Conservation (phyloP, 2,888 invertebrate genomes). For the Heliconius aoede region DNA sequence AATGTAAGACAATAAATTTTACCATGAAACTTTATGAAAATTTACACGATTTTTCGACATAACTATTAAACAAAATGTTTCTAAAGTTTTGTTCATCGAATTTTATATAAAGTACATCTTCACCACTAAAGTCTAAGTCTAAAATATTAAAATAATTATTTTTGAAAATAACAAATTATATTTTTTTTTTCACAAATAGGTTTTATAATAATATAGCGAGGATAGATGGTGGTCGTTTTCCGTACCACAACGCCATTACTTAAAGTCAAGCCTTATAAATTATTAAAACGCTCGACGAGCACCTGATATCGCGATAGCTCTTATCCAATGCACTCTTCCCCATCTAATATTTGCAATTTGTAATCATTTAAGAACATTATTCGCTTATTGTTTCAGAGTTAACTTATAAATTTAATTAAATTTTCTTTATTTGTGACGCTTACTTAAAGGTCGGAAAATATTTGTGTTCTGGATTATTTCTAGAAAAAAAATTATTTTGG, state of each 20-base stretch:
- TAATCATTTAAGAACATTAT: conserved; percentile 19
- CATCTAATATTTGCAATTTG: conserved; percentile 31
- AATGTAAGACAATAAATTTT: too few relatives aligned
- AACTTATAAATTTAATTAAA: neutral
- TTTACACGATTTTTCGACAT: too few relatives aligned
- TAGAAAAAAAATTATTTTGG: neutral
- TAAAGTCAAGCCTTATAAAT: conserved; percentile 32
- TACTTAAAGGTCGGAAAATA: neutral
- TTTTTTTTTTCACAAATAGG: neutral
- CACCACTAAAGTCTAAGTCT: too few relatives aligned
- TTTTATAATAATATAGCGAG: neutral
- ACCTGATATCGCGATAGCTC: conserved; percentile 32
- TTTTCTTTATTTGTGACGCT: too few relatives aligned
- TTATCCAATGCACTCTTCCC: conserved; percentile 26
- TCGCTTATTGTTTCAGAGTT: neutral
- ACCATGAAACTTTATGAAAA: too few relatives aligned
- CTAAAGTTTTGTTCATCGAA: neutral
- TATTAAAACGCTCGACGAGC: conserved; percentile 33
- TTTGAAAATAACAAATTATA: neutral
- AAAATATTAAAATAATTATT: neutral
- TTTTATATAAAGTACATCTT: neutral
- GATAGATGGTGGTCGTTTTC: neutral
- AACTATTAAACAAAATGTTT: neutral
- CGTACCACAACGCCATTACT: conserved; percentile 14
- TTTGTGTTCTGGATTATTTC: neutral